Base-by-base conservation (phyloP, 2,113 vertebrate genomes). In the Erinaceus europaeus region DNA sequence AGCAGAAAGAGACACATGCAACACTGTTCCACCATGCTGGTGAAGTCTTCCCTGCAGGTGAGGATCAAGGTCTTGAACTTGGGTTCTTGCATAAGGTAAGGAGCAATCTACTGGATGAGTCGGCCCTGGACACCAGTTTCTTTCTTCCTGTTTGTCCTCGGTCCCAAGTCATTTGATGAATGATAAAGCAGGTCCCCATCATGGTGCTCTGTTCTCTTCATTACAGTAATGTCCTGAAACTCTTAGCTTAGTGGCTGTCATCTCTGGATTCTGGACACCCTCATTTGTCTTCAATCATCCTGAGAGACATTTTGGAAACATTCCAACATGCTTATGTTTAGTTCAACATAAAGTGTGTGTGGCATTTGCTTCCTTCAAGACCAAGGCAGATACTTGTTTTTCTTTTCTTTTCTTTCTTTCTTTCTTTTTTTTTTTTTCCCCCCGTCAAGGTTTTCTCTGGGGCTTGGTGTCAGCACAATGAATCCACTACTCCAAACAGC, bases 221-320 rank as follows among this genome's bases (percentile, higher is more conserved):
- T 57, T 32, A 34, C 23, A 20, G 55, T 42, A 32, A 38, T 29
- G 27, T 71, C 81, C 32, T 5, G 8, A 32, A 36, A 27, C 69
- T 13, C 67, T n/a, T 23, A 12, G 4, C 53, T 38, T 6, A 0
- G 42, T 44, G 76, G 42, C 25, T 38, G 57, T n/a, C 59, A 3
- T n/a, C 9, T 2, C 0, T 82, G 68, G 15, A 9, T 57, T 77
- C 21, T 18, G 68, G 84, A 40, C 36, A 50, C 57, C 52, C 52
- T 52, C 0, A 0, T 20, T 48, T 18, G 48, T 69, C 88, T 73
- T 79, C 86, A 73, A 3, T 90, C 62, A 81, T 59, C 72, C 44
- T 44, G 77, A 93, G 88, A 93, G 89, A 83, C 38, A 23, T 84
- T 75, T 71, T 86, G 94, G 88, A 77, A 44, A 12, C 5, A 27